Evolutionary conservation across 2,888 invertebrate species (phyloP), one percentile per base, ranked within the genome.

Genomic region (Conomelus anceps): DNA sequence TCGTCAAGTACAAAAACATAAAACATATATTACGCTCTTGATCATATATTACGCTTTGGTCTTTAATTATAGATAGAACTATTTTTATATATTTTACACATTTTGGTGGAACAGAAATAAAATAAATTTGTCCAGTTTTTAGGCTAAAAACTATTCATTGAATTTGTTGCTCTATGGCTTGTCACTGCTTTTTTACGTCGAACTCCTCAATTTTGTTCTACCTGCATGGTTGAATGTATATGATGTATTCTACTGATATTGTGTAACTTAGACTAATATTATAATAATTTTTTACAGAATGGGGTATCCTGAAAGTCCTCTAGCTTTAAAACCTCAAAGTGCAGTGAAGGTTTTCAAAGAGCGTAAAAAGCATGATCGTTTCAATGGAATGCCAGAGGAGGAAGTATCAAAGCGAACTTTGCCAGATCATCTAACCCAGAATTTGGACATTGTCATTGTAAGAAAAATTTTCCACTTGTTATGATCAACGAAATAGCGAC

Each of bases 361-460:
- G 94, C 95, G 98, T 92, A 98, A 98, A 94, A 98, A 98, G 94
- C 98, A 98, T 94, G 98, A 98, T 94, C 96, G 98, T 91, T 98
- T 98, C 94, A 98, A 98, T 94, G 98, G 98, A 90, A 97, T 99
- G 97, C 96, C 98, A 90, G 99, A 99, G 94, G 98, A 98, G 93
- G 99, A 99, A 94, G 98, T 99, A 87, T 96, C 97, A 90, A 97
- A 98, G 92, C 95, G 98, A 92, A 97, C 97, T 91, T 95, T 99
- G 93, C 99, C 99, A 90, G 99, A 99, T 95, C 98, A 99, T 94
- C 95, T 99, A 91, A 95, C 97, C 29, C 96, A 96, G 94, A 98
- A 98, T 95, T 96, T 99, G 93, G 99, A 99, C 95, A 98, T 99
- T 94, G 97, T 99, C 94, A 98, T 99, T 95, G 99, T 99, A 96